A percentile compares a stretch with the other conserved stretches of the same genome.
Evolutionary conservation across 2,113 vertebrate species (phyloP).

Genomic region (Crypturellus undulatus): DNA sequence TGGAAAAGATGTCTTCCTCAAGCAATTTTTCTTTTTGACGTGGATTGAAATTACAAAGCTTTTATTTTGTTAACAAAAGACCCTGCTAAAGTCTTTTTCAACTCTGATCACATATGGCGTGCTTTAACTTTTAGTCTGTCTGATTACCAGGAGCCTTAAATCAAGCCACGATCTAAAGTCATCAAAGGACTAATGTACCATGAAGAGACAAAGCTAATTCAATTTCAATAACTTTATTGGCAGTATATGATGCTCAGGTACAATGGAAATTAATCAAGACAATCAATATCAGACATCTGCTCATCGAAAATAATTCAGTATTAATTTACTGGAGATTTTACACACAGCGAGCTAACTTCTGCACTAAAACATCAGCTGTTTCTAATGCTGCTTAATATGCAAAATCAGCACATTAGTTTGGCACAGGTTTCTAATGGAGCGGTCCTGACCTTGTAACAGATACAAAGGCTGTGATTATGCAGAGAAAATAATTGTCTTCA

Average conservation of each 20-base stretch:
- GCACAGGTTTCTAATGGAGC: neutral
- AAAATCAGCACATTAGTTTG: neutral
- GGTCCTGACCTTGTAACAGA: neutral
- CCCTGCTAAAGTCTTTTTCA: neutral
- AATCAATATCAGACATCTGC: neutral
- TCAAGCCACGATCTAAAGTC: neutral
- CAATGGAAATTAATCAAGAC: constrained; percentile 4
- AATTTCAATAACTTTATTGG: constrained; percentile 17
- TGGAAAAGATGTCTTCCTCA: neutral
- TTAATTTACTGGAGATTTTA: neutral
- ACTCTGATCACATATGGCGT: neutral
- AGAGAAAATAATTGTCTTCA: neutral
- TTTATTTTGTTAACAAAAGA: neutral
- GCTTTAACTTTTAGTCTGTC: neutral
- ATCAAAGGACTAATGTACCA: constrained; percentile 10
- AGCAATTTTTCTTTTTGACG: neutral
- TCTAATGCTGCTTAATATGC: neutral
- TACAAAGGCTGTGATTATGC: neutral
- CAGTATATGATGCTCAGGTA: neutral
- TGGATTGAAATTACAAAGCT: neutral
- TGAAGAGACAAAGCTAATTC: constrained; percentile 24
- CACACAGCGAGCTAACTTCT: neutral
- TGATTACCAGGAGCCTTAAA: neutral
- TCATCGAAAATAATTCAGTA: neutral
- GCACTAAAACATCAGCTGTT: constrained; percentile 16